phyloP scores from a whole-genome alignment of 2,888 invertebrate genomes.

The Nomada goodeniana region DNA sequence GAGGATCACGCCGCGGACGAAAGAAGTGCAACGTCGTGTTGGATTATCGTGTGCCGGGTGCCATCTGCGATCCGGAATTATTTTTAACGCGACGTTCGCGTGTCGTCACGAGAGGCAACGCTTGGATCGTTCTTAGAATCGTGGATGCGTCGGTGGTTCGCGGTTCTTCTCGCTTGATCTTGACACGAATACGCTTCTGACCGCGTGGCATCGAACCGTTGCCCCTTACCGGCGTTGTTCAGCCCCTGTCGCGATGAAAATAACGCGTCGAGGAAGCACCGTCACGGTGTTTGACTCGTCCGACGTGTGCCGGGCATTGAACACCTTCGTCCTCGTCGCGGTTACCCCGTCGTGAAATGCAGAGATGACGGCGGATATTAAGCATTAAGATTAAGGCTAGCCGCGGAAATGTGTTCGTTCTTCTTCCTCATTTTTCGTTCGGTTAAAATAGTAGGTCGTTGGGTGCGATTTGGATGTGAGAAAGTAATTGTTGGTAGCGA shows the following conservation, averaged over 20 bases:
- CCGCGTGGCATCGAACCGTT: slow-evolving; percentile 66
- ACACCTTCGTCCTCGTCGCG: not conserved
- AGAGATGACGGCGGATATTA: too few species aligned
- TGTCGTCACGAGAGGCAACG: slow-evolving; percentile 16
- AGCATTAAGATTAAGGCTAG: too few species aligned
- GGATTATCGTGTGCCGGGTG: slow-evolving; percentile 21
- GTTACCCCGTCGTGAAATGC: not conserved
- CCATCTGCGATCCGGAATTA: slow-evolving; percentile 53
- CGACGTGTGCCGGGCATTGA: slow-evolving; percentile 17
- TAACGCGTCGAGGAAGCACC: slow-evolving; percentile 47
- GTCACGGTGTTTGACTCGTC: slow-evolving; percentile 49
- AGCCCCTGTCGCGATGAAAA: slow-evolving; percentile 56
- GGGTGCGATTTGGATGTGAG: too few species aligned
- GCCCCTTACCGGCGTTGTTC: slow-evolving; percentile 38
- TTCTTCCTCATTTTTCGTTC: too few species aligned
- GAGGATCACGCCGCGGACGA: slow-evolving; percentile 4
- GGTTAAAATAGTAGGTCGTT: too few species aligned
- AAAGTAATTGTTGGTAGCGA: too few species aligned
- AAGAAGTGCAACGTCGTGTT: slow-evolving; percentile 44
- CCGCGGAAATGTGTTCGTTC: too few species aligned
- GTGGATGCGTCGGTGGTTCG: slow-evolving; percentile 11
- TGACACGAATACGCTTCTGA: slow-evolving; percentile 75
- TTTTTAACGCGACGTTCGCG: slow-evolving; percentile 49
- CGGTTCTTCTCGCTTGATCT: slow-evolving; percentile 70
- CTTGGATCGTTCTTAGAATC: slow-evolving; percentile 30